Conservation (phyloP, 2,113 vertebrate species). For the Eonycteris spelaea region DNA sequence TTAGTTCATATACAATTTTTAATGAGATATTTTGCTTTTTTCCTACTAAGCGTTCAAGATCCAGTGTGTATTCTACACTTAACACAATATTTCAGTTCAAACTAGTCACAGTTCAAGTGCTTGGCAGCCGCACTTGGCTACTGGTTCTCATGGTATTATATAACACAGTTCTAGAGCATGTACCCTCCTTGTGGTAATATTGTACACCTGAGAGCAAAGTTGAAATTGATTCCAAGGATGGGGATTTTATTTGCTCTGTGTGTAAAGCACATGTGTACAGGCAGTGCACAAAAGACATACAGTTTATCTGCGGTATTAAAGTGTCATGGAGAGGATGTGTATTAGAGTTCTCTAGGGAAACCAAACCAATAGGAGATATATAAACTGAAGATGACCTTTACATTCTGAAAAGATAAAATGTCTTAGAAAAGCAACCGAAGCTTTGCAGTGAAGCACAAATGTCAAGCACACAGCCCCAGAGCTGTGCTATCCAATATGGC, state of each 20-base stretch:
- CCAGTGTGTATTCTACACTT: background rate
- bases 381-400: background rate
- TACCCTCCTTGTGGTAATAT: background rate
- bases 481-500: background rate
- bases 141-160: background rate
- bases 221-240: background rate
- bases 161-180: fast-evolving
- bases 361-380: background rate
- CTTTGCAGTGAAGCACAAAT: background rate
- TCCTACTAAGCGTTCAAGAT: background rate
- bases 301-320: background rate
- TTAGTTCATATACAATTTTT: background rate
- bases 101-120: background rate
- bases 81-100: background rate
- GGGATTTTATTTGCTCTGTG: background rate
- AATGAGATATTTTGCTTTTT: background rate
- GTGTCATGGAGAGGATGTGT: background rate
- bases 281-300: background rate
- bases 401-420: background rate
- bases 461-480: background rate
- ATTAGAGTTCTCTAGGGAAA: background rate
- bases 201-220: fast-evolving
- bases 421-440: background rate
- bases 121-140: fast-evolving
- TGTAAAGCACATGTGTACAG: background rate